A percentile compares a stretch with the other conserved stretches of the same genome.
Evolutionary conservation across 2,797 vertebrate genomes (phyloP).

Genomic region (Tadarida brasiliensis): DNA sequence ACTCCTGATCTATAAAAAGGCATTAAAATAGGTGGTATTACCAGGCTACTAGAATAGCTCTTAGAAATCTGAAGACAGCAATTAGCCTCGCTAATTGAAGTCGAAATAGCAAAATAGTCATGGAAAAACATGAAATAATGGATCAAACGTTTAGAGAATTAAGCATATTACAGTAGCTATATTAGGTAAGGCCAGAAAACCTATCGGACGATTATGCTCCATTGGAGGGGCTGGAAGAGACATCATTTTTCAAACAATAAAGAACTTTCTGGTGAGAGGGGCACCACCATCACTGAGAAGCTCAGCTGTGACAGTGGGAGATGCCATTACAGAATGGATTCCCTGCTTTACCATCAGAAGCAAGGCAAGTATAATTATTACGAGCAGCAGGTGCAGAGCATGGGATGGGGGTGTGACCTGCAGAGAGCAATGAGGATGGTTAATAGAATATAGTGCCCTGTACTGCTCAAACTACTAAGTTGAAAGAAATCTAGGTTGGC

Average conservation of each 20-base stretch:
- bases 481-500: background rate
- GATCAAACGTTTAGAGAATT: background rate
- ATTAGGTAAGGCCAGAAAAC: background rate
- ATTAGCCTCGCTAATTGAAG: background rate
- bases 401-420: background rate
- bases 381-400: background rate
- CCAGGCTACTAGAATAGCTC: background rate
- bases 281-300: background rate
- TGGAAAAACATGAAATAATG: background rate
- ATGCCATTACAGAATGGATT: background rate
- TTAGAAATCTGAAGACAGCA: background rate
- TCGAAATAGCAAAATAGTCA: background rate
- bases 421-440: background rate
- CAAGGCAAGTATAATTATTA: background rate
- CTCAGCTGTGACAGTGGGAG: background rate
- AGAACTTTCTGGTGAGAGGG: background rate
- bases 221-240: background rate
- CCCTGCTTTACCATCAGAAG: background rate
- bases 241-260: background rate
- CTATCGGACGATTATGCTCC: background rate
- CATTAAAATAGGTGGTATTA: background rate
- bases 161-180: background rate
- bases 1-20: background rate
- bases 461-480: background rate
- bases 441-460: background rate